Percentiles rank a stretch among this genome's conserved stretches.
These are phyloP conservation scores for Campoplex capitator DNA, from an alignment of 2,888 invertebrate species.

Conservation along the genomic window DNA sequence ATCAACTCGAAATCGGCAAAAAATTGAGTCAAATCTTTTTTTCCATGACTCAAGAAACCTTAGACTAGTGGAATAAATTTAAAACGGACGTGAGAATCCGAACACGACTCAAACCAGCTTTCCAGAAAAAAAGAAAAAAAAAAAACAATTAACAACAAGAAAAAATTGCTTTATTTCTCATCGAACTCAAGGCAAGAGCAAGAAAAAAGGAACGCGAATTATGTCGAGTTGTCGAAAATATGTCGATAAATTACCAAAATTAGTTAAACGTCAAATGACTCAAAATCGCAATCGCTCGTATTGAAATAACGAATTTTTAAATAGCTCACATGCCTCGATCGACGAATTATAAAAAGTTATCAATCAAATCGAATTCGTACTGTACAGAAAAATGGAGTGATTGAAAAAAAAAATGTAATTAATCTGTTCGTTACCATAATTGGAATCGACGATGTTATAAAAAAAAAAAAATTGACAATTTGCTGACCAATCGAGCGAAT, in stretches of 20 bases:
- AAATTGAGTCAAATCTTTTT: not conserved
- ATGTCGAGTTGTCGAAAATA: not conserved
- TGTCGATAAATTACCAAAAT: not conserved
- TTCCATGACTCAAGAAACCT: not conserved
- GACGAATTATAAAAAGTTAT: too few relatives aligned
- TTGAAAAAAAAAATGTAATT: not conserved
- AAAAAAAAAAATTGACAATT: not conserved
- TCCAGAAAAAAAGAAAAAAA: not conserved
- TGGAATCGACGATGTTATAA: not conserved
- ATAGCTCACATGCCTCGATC: not conserved
- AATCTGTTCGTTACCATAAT: not conserved
- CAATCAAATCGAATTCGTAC: not conserved
- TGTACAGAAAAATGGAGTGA: not conserved
- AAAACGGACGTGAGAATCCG: not conserved
- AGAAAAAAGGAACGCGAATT: not conserved
- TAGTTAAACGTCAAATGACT: conserved; percentile 1
- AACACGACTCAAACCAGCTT: not conserved
- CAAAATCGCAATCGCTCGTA: not conserved
- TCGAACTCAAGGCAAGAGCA: not conserved
- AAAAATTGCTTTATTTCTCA: not conserved
- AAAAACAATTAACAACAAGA: not conserved
- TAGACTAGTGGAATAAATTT: not conserved
- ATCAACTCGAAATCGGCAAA: not conserved
- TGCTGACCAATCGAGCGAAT: not conserved
- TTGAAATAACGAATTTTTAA: not conserved